Evolutionary conservation across 1,140 invertebrate species (phyloP).

Genomic region (Drosophila lacertosa): DNA sequence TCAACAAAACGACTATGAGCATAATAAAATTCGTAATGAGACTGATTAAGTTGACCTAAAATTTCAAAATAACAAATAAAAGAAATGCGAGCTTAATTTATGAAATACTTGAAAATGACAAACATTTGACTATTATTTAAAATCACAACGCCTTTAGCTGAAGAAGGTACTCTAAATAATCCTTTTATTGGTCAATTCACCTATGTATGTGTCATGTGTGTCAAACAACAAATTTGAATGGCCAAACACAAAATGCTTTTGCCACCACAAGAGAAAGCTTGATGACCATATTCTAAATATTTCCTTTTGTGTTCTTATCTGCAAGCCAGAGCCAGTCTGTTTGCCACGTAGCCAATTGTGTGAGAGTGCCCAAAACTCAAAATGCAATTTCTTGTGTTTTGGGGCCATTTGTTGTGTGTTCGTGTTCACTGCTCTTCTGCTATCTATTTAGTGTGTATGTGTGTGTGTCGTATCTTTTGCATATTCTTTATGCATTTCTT

Average conservation of each 20-base stretch:
- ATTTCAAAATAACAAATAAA: too few relatives aligned
- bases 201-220: too few relatives aligned
- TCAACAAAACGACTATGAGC: too few relatives aligned
- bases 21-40: too few relatives aligned
- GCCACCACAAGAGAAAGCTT: slow-evolving; percentile 15
- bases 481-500: slow-evolving; percentile 49
- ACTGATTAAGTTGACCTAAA: too few relatives aligned
- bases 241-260: slow-evolving; percentile 17
- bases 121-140: too few relatives aligned
- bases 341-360: slow-evolving; percentile 23
- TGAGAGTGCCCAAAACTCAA: slow-evolving; percentile 16
- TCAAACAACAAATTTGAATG: slow-evolving; percentile 1
- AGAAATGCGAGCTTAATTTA: too few relatives aligned
- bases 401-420: slow-evolving; percentile 44
- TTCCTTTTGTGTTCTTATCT: slow-evolving; percentile 29
- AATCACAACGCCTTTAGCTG: too few relatives aligned
- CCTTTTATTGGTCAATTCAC: too few relatives aligned
- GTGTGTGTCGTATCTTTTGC: slow-evolving; percentile 43
- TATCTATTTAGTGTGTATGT: too few relatives aligned
- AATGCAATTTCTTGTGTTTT: slow-evolving; percentile 24
- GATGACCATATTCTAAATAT: slow-evolving; percentile 2
- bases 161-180: too few relatives aligned
- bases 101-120: too few relatives aligned
- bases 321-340: background rate
- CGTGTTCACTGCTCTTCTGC: slow-evolving; percentile 34